Conservation (phyloP, 53 echinoderm and acorn worm species). For the Temnopleurus reevesii region DNA sequence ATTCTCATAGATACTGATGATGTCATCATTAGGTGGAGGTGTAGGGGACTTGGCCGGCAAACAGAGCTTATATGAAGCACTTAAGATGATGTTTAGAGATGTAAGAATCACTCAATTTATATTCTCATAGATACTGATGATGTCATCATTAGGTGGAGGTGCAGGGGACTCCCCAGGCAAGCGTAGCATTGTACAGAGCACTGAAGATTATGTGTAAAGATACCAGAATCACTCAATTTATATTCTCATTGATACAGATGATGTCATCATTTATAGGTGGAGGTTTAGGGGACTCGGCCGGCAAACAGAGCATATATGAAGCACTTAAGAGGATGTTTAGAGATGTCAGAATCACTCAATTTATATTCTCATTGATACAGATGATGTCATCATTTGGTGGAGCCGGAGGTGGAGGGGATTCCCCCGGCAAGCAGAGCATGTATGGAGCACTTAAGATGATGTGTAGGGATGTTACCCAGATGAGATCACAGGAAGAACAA, state of each 20-base stretch:
- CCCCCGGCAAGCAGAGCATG: slow-evolving; percentile 54
- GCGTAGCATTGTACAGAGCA: slow-evolving; percentile 66
- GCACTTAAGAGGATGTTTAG: slow-evolving; percentile 74
- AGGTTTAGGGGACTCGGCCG: slow-evolving; percentile 25
- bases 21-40: slow-evolving; percentile 43
- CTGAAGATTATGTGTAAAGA: slow-evolving; percentile 77
- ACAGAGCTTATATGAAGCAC: slow-evolving; percentile 56
- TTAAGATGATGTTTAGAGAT: slow-evolving; percentile 71
- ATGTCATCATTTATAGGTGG: slow-evolving; percentile 59
- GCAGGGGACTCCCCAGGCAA: slow-evolving; percentile 46
- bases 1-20: slow-evolving; percentile 16
- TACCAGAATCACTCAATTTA: too few species aligned
- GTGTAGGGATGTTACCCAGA: slow-evolving; percentile 77
- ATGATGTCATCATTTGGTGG: slow-evolving; percentile 66
- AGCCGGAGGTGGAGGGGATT: slow-evolving; percentile 10
- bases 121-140: slow-evolving; percentile 23
- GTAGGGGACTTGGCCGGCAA: background rate
- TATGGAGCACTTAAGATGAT: slow-evolving; percentile 69
- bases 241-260: slow-evolving; percentile 57
- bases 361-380: too few species aligned
- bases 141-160: slow-evolving; percentile 61
- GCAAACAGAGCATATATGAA: slow-evolving; percentile 58
- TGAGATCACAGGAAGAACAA: slow-evolving; percentile 61
- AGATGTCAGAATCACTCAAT: too few species aligned
- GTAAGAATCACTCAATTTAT: too few species aligned